These are phyloP conservation scores for Lypha dubia DNA, from an alignment of 2,888 invertebrate species.

Conservation along the genomic window DNA sequence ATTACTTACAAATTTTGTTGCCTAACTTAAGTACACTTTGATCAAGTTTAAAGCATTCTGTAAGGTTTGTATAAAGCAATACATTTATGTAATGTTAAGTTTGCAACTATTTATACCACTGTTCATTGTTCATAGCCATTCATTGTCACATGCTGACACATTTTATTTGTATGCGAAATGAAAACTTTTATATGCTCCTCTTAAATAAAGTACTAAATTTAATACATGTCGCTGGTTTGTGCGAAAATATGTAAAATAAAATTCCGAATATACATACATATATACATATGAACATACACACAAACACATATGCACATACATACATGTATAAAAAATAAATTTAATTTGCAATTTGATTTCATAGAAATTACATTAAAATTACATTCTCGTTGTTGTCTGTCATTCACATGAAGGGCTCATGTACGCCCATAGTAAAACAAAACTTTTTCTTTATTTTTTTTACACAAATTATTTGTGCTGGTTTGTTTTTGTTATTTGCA, in stretches of 20 bases:
- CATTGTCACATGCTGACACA: neutral
- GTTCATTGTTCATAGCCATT: too few relatives aligned
- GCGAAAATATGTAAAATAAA: too few relatives aligned
- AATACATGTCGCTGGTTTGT: constrained; percentile 6
- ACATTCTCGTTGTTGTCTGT: constrained; percentile 35
- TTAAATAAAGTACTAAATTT: constrained; percentile 28
- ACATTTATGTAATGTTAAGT: too few relatives aligned
- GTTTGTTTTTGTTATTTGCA: neutral
- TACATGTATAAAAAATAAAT: constrained; percentile 36
- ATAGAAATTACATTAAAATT: constrained; percentile 49
- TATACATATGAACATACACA: too few relatives aligned
- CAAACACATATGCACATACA: neutral
- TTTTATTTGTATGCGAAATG: neutral
- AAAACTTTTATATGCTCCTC: neutral
- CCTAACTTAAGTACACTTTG: too few relatives aligned
- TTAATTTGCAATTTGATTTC: constrained; percentile 51
- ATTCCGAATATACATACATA: too few relatives aligned
- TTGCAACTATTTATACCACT: neutral
- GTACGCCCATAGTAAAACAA: neutral
- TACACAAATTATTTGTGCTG: neutral
- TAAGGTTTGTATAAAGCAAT: too few relatives aligned
- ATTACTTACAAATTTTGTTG: too few relatives aligned
- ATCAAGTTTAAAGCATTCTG: too few relatives aligned
- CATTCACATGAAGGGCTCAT: neutral
- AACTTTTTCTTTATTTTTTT: too few relatives aligned